A percentile compares a stretch with the other conserved stretches of the same genome.
These are phyloP conservation scores for Trididemnum clinides DNA, from an alignment of 23 tunicate genomes.

Conservation along the genomic window DNA sequence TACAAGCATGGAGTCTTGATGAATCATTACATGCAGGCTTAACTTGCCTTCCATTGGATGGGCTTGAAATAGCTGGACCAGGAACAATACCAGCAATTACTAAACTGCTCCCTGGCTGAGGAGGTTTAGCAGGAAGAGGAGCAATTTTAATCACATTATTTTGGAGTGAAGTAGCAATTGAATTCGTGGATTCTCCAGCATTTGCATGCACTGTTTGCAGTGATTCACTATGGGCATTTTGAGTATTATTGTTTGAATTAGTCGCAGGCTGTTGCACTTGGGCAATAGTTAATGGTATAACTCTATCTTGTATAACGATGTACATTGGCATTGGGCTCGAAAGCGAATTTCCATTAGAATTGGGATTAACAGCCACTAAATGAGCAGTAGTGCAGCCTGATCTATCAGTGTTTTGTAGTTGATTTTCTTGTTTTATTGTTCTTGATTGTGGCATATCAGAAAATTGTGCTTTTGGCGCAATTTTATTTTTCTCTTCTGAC, in stretches of 20 bases:
- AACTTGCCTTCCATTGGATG: not conserved
- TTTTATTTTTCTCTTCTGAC: not conserved
- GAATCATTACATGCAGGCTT: conserved; percentile 34
- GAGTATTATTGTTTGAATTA: not conserved
- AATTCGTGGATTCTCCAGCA: not conserved
- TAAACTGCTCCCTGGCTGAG: conserved; percentile 74
- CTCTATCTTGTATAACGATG: conserved; percentile 51
- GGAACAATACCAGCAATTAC: conserved; percentile 83
- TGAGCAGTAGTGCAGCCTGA: conserved; percentile 56
- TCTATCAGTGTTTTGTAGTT: not conserved
- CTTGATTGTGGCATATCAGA: not conserved
- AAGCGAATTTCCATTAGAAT: not conserved
- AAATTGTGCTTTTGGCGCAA: not conserved
- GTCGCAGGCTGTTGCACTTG: conserved; percentile 20
- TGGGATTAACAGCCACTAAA: conserved; percentile 60
- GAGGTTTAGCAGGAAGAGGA: conserved; percentile 56
- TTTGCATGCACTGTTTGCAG: not conserved
- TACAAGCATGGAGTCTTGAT: conserved; percentile 67
- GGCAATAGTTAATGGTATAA: conserved; percentile 73
- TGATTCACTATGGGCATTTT: not conserved
- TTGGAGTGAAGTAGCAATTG: not conserved
- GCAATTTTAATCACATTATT: conserved; percentile 79
- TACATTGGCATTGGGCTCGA: conserved; percentile 45
- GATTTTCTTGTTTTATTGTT: not conserved
- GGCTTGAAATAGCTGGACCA: not conserved